phyloP scores from a whole-genome alignment of 2,888 invertebrate species.

The Netelia melanura region DNA sequence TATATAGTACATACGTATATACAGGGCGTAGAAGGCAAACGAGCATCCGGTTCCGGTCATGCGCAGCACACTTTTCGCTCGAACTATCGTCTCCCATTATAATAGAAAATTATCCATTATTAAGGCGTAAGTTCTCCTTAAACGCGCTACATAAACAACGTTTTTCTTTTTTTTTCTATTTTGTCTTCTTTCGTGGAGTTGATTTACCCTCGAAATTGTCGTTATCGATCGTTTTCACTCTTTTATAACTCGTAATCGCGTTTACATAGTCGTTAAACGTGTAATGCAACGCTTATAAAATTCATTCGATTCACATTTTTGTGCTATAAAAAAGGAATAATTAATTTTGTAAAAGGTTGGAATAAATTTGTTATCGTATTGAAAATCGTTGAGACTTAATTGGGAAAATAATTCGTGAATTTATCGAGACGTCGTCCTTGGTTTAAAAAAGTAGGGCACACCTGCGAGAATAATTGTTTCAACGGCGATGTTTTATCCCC shows the following conservation, averaged over 20 bases:
- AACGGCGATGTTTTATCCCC: constrained; percentile 20
- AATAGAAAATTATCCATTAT: constrained; percentile 23
- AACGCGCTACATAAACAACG: not conserved
- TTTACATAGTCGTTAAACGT: not conserved
- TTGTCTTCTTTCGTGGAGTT: not conserved
- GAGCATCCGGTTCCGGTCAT: constrained; percentile 69
- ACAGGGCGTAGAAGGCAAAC: constrained; percentile 71
- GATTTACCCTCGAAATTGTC: not conserved
- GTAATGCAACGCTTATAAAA: no score
- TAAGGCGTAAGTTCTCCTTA: constrained; percentile 13
- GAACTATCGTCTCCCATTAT: constrained; percentile 33
- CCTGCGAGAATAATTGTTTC: constrained; percentile 20
- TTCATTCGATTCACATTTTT: no score
- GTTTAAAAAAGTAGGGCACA: not conserved
- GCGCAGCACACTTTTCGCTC: constrained; percentile 27
- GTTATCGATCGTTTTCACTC: no score
- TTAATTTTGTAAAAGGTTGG: not conserved
- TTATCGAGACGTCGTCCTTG: not conserved
- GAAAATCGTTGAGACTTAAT: no score
- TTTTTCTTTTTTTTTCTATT: no score
- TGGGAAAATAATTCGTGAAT: not conserved
- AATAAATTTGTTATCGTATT: not conserved
- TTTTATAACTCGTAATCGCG: no score
- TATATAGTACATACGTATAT: constrained; percentile 3
- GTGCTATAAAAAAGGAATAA: no score